Conservation (phyloP, 2,113 vertebrate species). For the Myotis brandtii region DNA sequence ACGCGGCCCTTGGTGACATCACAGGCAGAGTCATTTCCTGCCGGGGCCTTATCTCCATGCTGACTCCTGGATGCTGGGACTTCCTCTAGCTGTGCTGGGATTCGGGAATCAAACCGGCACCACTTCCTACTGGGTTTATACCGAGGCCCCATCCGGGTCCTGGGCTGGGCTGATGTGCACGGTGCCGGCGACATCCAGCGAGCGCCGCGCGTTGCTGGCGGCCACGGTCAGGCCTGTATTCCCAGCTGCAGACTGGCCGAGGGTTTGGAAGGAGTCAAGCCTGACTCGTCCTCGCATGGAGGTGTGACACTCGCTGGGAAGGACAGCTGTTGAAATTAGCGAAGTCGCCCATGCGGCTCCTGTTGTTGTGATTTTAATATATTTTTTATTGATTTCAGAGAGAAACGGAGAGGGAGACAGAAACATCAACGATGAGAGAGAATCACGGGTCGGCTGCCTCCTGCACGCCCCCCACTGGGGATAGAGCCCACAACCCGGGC, state of each 20-base stretch:
- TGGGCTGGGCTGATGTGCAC: too few species aligned
- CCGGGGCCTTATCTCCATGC: slow-evolving; percentile 58
- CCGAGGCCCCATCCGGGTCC: slow-evolving; percentile 3
- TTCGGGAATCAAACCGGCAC: slow-evolving; percentile 59
- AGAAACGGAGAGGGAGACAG: too few species aligned
- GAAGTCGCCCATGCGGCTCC: background rate
- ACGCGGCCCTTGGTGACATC: slow-evolving; percentile 35
- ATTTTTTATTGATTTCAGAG: too few species aligned
- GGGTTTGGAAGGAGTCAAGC: background rate
- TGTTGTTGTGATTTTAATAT: too few species aligned
- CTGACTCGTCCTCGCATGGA: background rate
- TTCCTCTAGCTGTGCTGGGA: slow-evolving; percentile 66
- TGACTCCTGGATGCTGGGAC: background rate
- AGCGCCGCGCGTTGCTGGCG: too few species aligned
- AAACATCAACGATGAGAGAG: too few species aligned
- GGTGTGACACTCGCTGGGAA: background rate
- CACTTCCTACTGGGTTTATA: slow-evolving; percentile 58
- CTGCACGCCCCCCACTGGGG: too few species aligned
- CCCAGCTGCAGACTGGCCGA: background rate
- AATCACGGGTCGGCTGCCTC: too few species aligned
- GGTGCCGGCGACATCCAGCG: background rate
- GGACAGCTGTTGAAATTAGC: background rate
- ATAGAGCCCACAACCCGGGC: too few species aligned
- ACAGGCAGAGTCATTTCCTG: slow-evolving; percentile 72
- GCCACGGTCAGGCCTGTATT: background rate